Evolutionary conservation across 2,888 invertebrate genomes (phyloP).

Genomic region (Anthrax anthrax): DNA sequence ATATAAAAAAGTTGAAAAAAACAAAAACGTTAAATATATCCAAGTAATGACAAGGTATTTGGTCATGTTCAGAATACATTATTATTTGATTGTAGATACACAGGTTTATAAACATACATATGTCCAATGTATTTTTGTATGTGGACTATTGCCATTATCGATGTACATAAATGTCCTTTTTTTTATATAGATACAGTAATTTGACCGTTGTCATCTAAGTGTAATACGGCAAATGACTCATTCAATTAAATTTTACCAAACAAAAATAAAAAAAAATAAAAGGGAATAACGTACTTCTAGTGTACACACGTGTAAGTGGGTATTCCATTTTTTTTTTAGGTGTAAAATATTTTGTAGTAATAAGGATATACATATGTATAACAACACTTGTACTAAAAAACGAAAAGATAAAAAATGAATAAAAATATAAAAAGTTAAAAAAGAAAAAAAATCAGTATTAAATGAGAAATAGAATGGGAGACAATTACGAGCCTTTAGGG

Average conservation of each 20-base stretch:
- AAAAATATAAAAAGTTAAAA: neutral
- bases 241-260: constrained; percentile 10
- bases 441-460: neutral
- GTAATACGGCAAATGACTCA: constrained; percentile 7
- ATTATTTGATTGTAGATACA: constrained; percentile 8
- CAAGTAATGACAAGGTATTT: constrained; percentile 3
- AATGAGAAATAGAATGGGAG: neutral
- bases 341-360: too few species aligned
- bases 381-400: neutral
- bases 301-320: constrained; percentile 6
- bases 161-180: too few species aligned
- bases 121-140: too few species aligned
- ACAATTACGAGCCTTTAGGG: constrained; percentile 9
- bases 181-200: neutral
- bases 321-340: neutral
- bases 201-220: constrained; percentile 3
- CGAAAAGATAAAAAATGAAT: too few species aligned
- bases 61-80: constrained; percentile 13
- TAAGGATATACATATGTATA: too few species aligned
- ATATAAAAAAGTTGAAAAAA: constrained; percentile 1
- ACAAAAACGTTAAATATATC: neutral
- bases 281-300: constrained; percentile 12
- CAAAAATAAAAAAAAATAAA: constrained; percentile 1
- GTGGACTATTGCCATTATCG: constrained; percentile 12
- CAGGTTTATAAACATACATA: too few species aligned